Evolutionary conservation across 2,888 invertebrate genomes (phyloP), one percentile per base, ranked within the genome.

Genomic region (Lasioglossum villosulum): DNA sequence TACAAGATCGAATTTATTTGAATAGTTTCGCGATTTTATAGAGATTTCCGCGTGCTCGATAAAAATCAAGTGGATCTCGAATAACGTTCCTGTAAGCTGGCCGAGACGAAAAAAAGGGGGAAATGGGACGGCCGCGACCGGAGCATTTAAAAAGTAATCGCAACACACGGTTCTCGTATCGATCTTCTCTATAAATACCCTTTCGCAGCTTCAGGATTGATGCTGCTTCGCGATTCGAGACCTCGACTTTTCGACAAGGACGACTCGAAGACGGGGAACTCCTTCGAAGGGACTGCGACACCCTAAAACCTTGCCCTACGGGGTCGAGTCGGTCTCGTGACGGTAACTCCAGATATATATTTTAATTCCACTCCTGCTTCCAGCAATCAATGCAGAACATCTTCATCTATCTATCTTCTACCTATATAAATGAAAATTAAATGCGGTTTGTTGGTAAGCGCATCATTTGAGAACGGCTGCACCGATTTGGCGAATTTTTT

Each of bases 171-270:
- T 78, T 75, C 72, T 75, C 34, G 30, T 72, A 84, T 84, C 84
- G 84, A 86, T 86, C 76, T 52, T 23, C 34, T 70, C 84, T 86
- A 84, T 84, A 81, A 81, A 84, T 86, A 86, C 34, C 23, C 37
- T 63, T 37, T 75, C 39, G 48, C 34, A n/a, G 72, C 82, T 72
- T 39, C 56, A 42, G 52, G 77, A 74, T 74, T 83, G 77, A 72
- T 74, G 52, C 76, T 59, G 56, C 72, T 72, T 72, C 71, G 19
- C 37, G 45, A 77, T 52, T 77, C 71, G 45, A 48, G 30, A 39
- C 45, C 39, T 66, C 30, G 39, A 66, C 52, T 82, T 78, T 59
- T 39, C 45, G 59, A 39, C 45, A 73, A 79, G 30, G 16, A 48
- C 42, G 68, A 39, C n/a, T n/a, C 1, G 34, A 37, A 70, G n/a